Percentiles rank a stretch among this genome's conserved stretches.
Evolutionary conservation across 2,113 vertebrate genomes (phyloP).

Genomic region (Rhagologus leucostigma): DNA sequence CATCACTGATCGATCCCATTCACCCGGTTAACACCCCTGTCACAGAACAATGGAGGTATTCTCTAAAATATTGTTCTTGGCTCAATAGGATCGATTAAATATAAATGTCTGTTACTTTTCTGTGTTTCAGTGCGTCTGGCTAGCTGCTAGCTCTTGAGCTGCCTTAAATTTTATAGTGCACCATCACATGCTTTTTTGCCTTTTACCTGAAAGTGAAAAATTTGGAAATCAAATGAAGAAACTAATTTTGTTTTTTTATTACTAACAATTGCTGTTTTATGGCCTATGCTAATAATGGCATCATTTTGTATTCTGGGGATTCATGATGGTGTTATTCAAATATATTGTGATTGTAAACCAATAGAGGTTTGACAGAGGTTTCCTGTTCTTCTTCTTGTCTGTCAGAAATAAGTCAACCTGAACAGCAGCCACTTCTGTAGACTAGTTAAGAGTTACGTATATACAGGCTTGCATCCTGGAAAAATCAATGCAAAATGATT

Average conservation of each 20-base stretch:
- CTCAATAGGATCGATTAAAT: slow-evolving; percentile 23
- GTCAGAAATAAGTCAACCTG: neutral
- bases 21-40: slow-evolving; percentile 32
- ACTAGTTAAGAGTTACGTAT: neutral
- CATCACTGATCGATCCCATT: slow-evolving; percentile 23
- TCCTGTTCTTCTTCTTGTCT: neutral
- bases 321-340: neutral
- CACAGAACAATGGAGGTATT: slow-evolving; percentile 32
- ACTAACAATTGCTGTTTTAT: neutral
- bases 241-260: neutral
- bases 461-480: neutral
- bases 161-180: neutral
- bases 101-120: slow-evolving; percentile 1
- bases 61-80: slow-evolving; percentile 48
- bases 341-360: neutral
- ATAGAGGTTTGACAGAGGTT: neutral
- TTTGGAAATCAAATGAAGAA: neutral
- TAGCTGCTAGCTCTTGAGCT: neutral
- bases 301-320: neutral
- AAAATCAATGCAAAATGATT: neutral
- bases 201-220: neutral
- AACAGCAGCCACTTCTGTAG: neutral
- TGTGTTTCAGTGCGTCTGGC: neutral
- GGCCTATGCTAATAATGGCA: neutral
- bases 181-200: neutral